Base-by-base conservation (phyloP, 2,888 invertebrate species). In the Thyatira batis region DNA sequence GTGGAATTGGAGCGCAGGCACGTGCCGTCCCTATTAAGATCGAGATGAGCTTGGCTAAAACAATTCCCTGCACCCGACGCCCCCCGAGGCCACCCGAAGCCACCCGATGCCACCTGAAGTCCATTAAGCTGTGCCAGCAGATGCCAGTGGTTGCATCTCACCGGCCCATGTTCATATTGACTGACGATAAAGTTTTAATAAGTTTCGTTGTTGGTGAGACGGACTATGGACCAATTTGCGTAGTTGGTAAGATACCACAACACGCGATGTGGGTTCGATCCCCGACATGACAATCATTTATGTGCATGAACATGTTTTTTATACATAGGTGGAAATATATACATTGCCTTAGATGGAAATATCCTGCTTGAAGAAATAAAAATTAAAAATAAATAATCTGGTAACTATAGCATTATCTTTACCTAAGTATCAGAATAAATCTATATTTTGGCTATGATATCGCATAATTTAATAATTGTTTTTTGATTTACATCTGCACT, bases 1-100 rank as follows among this genome's bases (percentile, higher is more conserved):
- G 48, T 51, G 51, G 53, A 55, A 45, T 51, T 56, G 46, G 50
- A 52, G 27, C 59, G 51, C 27, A 54, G 50, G 45, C 57, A 54
- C 62, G 61, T 27, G 50, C 49, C 23, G 45, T 49, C 45, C 53
- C 60, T 58, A 63, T 60, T 63, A 60, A 55, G 46, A 33, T 48
- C 54, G 56, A 54, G 60, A 69, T 69, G 65, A 69, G 66, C 53
- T 66, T 55, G 45, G 45, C 66, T 69, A 63, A 77, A 76, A 74
- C 78, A 73, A 79, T 81, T 81, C 67, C 56, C 56, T 58, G 60
- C 80, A 78, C 67, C 79, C 73, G 75, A 58, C 67, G 73, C 69
- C 64, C 61, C 59, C 52, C 54, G 52, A 50, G 54, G 3, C 6
- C 30, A 45, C 30, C 44, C 27, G 45, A 46, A 33, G 33, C 46